Evolutionary conservation across 1,140 invertebrate species (phyloP).

Genomic region (Daktulosphaira vitifoliae): DNA sequence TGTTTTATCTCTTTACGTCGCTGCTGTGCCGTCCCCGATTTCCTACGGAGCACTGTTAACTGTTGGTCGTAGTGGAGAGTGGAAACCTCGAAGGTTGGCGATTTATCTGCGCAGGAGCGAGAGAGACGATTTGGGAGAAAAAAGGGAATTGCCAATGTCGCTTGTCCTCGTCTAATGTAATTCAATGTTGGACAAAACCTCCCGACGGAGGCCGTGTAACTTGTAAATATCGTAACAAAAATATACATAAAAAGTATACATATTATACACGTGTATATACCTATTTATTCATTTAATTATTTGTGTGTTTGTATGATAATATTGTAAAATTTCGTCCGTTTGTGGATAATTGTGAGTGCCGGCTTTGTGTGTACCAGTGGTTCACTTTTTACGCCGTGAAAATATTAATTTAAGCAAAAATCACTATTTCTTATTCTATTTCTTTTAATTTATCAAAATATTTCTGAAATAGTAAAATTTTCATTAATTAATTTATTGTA

Average conservation of each 20-base stretch:
- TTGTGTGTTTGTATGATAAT: conserved; percentile 18
- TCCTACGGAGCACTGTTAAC: no score
- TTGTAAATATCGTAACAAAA: conserved; percentile 26
- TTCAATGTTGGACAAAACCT: conserved; percentile 32
- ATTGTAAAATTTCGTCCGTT: conserved; percentile 14
- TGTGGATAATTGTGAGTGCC: conserved; percentile 6
- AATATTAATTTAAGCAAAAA: neutral
- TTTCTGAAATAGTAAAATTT: no score
- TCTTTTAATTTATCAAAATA: no score
- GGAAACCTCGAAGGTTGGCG: neutral
- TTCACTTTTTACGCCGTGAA: neutral
- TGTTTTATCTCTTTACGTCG: neutral
- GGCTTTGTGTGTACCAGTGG: conserved; percentile 6
- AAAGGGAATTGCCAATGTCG: neutral
- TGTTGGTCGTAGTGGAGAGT: no score
- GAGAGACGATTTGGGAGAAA: neutral
- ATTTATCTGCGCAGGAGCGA: neutral
- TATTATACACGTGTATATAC: neutral
- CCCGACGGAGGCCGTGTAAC: conserved; percentile 30
- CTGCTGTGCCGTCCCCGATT: neutral
- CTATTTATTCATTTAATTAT: neutral
- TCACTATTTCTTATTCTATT: no score
- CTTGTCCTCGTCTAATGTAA: conserved; percentile 24
- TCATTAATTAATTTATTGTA: no score
- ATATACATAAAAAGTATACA: neutral